Conservation (phyloP, 1,140 invertebrate species). For the Aphelinus atriplicis region DNA sequence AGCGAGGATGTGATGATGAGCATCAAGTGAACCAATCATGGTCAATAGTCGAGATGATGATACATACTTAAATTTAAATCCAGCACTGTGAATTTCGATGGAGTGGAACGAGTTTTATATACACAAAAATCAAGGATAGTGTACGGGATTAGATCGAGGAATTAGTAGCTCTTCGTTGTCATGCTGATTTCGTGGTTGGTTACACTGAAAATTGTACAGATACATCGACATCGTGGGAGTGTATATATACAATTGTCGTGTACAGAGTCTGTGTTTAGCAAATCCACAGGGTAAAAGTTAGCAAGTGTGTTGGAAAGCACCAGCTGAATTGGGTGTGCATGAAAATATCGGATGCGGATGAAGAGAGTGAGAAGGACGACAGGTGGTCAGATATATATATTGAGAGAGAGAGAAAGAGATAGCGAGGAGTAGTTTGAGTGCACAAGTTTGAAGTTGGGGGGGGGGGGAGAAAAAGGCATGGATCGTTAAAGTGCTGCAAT, state of each 20-base stretch:
- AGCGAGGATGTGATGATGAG: too few relatives aligned
- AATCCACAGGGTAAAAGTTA: not conserved
- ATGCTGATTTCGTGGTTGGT: too few relatives aligned
- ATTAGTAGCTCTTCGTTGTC: too few relatives aligned
- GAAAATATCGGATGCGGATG: not conserved
- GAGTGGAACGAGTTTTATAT: too few relatives aligned
- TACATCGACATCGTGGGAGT: not conserved
- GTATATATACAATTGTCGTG: conserved; percentile 10
- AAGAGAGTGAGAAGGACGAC: not conserved
- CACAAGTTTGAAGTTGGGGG: not conserved
- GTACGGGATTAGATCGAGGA: too few relatives aligned
- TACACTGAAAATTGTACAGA: conserved; percentile 2
- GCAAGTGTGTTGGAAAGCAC: not conserved
- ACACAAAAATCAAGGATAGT: too few relatives aligned
- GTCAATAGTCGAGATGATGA: too few relatives aligned
- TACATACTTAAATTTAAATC: too few relatives aligned
- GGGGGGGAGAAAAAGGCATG: not conserved
- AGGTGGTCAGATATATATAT: not conserved
- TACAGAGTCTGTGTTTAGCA: not conserved
- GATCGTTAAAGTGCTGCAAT: conserved; percentile 28
- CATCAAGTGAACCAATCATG: too few relatives aligned
- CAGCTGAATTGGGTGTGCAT: not conserved
- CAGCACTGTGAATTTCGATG: too few relatives aligned
- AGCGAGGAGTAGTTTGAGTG: not conserved
- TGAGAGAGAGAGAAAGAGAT: not conserved